phyloP scores from a whole-genome alignment of 2,888 invertebrate genomes.

The Ectemnius cavifrons region DNA sequence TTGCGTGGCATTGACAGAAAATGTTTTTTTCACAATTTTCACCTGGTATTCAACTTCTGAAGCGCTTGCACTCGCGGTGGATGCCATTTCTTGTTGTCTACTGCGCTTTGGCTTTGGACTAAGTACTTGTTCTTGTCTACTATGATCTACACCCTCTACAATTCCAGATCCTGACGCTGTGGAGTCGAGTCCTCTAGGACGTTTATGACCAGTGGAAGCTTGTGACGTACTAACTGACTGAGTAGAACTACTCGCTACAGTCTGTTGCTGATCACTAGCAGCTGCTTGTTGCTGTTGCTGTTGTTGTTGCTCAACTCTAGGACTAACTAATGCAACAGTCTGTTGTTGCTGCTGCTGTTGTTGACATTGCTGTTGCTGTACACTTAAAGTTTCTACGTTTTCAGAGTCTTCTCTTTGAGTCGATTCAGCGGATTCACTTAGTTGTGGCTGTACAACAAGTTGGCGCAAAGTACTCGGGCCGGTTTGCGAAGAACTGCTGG shows the following conservation, averaged over 20 bases:
- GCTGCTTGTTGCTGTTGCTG: slow-evolving; percentile 69
- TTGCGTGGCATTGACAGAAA: slow-evolving; percentile 1
- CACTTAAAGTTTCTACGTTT: slow-evolving; percentile 73
- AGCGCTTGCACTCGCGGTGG: slow-evolving; percentile 70
- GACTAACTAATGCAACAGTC: slow-evolving; percentile 76
- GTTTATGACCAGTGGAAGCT: slow-evolving; percentile 80
- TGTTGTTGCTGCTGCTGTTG: slow-evolving; percentile 72
- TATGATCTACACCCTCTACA: slow-evolving; percentile 69
- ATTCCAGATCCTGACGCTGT: slow-evolving; percentile 69
- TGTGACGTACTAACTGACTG: slow-evolving; percentile 86
- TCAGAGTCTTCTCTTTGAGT: slow-evolving; percentile 81
- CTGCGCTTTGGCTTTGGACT: slow-evolving; percentile 73
- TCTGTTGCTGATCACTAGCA: slow-evolving; percentile 75
- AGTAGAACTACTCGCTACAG: slow-evolving; percentile 80
- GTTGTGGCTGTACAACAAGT: slow-evolving; percentile 83
- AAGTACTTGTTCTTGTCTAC: slow-evolving; percentile 68
- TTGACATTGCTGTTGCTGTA: slow-evolving; percentile 63
- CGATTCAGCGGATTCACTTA: slow-evolving; percentile 79
- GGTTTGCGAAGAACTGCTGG: slow-evolving; percentile 81
- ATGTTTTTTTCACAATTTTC: slow-evolving; percentile 14
- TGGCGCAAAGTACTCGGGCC: slow-evolving; percentile 82
- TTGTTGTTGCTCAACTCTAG: slow-evolving; percentile 69
- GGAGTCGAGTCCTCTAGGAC: slow-evolving; percentile 79
- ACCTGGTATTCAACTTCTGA: slow-evolving; percentile 77
- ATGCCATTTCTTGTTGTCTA: slow-evolving; percentile 69